Base-by-base conservation (phyloP, 1,140 invertebrate genomes). In the Myzus persicae region DNA sequence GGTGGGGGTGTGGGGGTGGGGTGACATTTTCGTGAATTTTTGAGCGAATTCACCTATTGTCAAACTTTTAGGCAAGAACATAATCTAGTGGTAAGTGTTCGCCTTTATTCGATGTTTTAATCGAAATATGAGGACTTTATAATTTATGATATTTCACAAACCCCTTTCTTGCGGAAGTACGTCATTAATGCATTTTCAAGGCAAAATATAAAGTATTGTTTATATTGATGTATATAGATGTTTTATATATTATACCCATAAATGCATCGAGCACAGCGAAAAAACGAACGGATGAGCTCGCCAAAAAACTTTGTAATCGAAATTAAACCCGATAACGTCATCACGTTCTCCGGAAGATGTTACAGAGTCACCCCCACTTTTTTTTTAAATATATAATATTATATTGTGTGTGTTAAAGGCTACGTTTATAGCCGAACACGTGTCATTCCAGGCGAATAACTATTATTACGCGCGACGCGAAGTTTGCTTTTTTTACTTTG, bases 231-330 rank as follows among this genome's bases (percentile, higher is more conserved):
- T 48, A 14, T 48, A 14, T 48, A 8, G 5, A 18, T 14, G 14
- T 76, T 6, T 4, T 38, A n/a, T n/a, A n/a, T n/a, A n/a, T n/a
- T n/a, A n/a, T n/a, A 38, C 20, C 36, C 36, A 38, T 81, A 40
- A 24, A 38, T 38, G 36, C 20, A 18, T 7, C 8, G 24, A 2
- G 0, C 40, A 26, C 14, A 85, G 6, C 46, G n/a, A 51, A 38
- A 89, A 89, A 89, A 54, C 26, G 18, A 87, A 46, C 7, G 44
- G 5, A 54, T n/a, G 22, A 48, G 0, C n/a, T 51, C 18, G n/a
- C 36, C n/a, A 38, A 89, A 89, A 89, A 89, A 89, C 46, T 89
- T 89, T 89, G 38, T 89, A 89, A 89, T 89, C 87, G 51, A 89
- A 89, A 89, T 89, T 89, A 87, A 87, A 46, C 85, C 85, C 42